Conservation (phyloP, 2,888 invertebrate genomes). For the Rotaria sp. region DNA sequence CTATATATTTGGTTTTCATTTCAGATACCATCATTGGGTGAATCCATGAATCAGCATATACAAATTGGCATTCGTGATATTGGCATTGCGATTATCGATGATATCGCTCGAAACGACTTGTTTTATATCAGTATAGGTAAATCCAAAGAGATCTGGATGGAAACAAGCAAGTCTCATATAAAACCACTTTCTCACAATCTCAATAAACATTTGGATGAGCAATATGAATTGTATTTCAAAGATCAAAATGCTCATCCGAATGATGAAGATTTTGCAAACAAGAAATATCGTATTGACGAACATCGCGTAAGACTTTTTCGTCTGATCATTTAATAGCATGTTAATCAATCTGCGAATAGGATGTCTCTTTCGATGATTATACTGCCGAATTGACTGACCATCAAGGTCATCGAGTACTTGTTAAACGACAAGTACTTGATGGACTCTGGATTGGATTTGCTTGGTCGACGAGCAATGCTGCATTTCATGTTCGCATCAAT, state of each 20-base stretch:
- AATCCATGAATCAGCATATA: neutral
- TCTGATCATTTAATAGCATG: neutral
- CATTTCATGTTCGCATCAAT: neutral
- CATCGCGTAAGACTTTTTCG: neutral
- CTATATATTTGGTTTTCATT: neutral
- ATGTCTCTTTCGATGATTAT: neutral
- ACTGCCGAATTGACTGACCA: neutral
- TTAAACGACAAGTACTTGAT: neutral
- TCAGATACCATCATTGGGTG: neutral
- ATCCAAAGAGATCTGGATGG: neutral
- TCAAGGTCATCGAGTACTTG: neutral
- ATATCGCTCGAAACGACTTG: neutral
- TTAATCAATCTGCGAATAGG: neutral
- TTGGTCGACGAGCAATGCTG: neutral
- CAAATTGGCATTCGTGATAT: conserved; percentile 3
- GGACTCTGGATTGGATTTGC: neutral
- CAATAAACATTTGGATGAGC: neutral
- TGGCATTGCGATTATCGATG: neutral
- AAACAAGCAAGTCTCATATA: neutral
- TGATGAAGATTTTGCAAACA: neutral
- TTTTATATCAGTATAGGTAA: neutral
- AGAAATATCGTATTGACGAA: neutral
- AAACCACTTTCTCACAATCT: neutral
- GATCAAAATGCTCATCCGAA: neutral
- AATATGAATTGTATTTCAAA: neutral